Base-by-base conservation (phyloP, 2,797 vertebrate species). In the Paedocypris micromegethes region DNA sequence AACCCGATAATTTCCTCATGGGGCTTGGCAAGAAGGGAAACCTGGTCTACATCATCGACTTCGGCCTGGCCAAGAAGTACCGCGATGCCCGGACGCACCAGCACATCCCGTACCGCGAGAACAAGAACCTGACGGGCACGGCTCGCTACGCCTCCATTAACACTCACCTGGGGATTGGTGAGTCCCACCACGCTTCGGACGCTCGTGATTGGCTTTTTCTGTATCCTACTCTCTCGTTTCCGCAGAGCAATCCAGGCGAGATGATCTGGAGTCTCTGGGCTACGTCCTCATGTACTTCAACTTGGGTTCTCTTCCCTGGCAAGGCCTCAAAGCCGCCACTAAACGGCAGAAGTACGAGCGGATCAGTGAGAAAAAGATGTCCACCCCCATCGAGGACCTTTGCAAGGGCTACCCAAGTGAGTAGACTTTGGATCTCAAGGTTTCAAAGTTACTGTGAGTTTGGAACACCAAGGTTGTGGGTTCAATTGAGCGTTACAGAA, bases 241-340 rank as follows among this genome's bases (percentile, higher is more conserved):
- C 72, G 75, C 80, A 98, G 96, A 98, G 78, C 95, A 97, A 89
- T 98, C 95, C 60, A 90, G 96, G 9, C 90, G 96, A 64, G 95
- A 98, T 72, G 95, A 98, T 84, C 84, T 97, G 85, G 94, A 98
- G 87, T 97, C 95, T 70, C 84, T 98, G 83, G 95, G 95, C 77
- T 98, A 98, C 0, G 95, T 97, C 59, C 91, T 98, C 55, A 98
- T 98, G 95, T 98, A 98, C 89, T 98, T 98, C 86, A 98, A 98
- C 87, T 85, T 98, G 87, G 95, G 95, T 75, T 97, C 95, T 0
- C 86, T 98, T 86, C 95, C 95, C 72, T 98, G 95, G 95, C 95
- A 98, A 82, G 95, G 95, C 66, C 92, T 98, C 70, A 98, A 98
- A 83, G 95, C 95, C 61, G 94, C 92, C 84, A 98, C 95, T 78